Evolutionary conservation across 2,113 vertebrate genomes (phyloP).

Genomic region (Ondatra zibethicus): DNA sequence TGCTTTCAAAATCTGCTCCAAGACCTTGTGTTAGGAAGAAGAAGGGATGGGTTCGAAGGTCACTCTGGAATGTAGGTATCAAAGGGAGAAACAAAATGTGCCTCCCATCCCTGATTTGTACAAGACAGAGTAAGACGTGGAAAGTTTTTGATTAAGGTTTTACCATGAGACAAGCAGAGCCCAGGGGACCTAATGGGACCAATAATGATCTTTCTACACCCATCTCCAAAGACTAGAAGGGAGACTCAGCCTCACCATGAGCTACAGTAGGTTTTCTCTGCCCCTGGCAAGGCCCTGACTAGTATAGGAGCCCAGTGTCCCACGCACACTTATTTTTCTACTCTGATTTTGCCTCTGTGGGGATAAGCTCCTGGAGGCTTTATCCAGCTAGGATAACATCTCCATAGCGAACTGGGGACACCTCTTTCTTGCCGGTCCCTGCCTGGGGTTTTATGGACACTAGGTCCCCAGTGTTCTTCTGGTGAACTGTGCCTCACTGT

Average conservation of each 20-base stretch:
- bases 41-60: neutral
- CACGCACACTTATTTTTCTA: neutral
- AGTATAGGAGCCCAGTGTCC: neutral
- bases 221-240: neutral
- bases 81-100: neutral
- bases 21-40: neutral
- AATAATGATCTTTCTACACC: neutral
- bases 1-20: neutral
- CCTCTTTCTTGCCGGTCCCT: neutral
- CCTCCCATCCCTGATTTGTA: neutral
- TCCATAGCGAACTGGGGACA: neutral
- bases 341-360: neutral
- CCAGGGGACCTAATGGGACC: no score
- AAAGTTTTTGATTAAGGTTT: neutral
- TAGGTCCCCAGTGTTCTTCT: neutral
- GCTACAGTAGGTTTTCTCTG: neutral
- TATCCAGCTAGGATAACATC: neutral
- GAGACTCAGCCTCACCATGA: rapidly evolving
- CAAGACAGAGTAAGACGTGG: neutral
- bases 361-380: neutral
- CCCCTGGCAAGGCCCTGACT: neutral
- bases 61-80: neutral
- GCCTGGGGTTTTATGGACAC: neutral
- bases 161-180: neutral
- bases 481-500: neutral